phyloP scores from a whole-genome alignment of 2,797 vertebrate species.

The Mus minutoides region DNA sequence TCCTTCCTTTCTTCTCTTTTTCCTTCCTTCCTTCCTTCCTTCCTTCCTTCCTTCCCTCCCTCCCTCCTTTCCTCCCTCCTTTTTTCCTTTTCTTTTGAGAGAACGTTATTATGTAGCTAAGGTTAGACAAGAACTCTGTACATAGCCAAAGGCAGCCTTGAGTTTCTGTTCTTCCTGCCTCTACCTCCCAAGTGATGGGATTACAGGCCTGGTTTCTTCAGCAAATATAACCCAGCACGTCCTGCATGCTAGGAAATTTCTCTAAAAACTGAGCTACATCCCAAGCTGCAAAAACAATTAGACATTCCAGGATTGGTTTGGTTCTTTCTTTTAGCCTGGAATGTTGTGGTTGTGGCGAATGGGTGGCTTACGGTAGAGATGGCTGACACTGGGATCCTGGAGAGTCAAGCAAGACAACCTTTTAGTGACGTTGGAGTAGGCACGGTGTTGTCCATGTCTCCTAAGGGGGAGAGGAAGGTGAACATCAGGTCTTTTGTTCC shows the following conservation, averaged over 20 bases:
- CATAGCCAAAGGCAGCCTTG: background rate
- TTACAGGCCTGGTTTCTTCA: background rate
- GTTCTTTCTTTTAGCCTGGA: background rate
- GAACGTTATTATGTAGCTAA: background rate
- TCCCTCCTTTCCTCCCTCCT: no score
- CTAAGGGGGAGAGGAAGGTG: slow-evolving; percentile 4
- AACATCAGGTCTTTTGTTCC: background rate
- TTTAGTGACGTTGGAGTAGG: background rate
- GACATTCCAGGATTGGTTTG: background rate
- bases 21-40: fast-evolving
- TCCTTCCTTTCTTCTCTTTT: fast-evolving
- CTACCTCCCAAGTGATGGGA: background rate
- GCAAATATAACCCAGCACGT: background rate
- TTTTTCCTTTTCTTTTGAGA: background rate
- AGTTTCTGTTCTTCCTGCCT: background rate
- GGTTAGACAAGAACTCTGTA: background rate
- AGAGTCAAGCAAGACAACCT: background rate
- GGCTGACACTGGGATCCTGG: background rate
- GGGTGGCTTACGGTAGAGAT: background rate
- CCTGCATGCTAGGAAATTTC: background rate
- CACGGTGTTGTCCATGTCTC: background rate
- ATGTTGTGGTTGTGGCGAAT: background rate
- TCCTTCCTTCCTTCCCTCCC: no score
- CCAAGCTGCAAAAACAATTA: background rate
- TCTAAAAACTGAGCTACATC: background rate